A percentile compares a stretch with the other conserved stretches of the same genome.
These are phyloP conservation scores for Streblospio benedicti DNA, from an alignment of 1,140 invertebrate genomes.

Conservation along the genomic window DNA sequence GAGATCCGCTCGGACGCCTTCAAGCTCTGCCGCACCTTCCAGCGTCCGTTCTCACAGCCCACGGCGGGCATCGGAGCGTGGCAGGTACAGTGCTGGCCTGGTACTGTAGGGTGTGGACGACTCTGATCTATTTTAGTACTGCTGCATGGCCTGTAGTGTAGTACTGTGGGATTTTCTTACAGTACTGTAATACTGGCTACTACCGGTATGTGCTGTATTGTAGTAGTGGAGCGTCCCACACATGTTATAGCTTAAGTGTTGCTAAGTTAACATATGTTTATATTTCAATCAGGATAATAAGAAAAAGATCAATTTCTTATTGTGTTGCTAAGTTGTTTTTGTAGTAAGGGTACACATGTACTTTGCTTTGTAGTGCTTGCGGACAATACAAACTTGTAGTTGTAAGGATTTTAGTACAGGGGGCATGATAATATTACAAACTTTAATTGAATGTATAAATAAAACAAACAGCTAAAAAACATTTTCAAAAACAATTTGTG, in stretches of 20 bases:
- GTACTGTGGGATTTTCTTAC: not conserved
- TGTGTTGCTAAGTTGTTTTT: no score
- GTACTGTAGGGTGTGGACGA: not conserved
- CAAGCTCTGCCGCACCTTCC: constrained; percentile 87
- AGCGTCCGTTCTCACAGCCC: constrained; percentile 79
- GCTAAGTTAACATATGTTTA: not conserved
- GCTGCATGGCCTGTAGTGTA: not conserved
- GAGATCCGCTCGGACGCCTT: constrained; percentile 92
- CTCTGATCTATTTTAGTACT: not conserved
- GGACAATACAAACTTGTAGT: not conserved
- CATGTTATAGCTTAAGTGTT: not conserved
- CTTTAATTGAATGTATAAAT: not conserved
- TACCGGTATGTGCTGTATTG: not conserved
- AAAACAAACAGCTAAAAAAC: not conserved
- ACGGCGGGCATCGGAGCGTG: constrained; percentile 90
- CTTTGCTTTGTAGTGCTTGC: not conserved
- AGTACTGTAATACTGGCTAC: not conserved
- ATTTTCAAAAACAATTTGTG: not conserved
- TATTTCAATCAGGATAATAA: no score
- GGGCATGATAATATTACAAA: not conserved
- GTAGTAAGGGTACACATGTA: no score
- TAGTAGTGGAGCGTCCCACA: not conserved
- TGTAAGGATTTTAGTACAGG: not conserved
- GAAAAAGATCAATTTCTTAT: no score
- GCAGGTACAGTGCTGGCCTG: constrained; percentile 60